Evolutionary conservation across 1,140 invertebrate genomes (phyloP).

Genomic region (Trichoplusia ni): DNA sequence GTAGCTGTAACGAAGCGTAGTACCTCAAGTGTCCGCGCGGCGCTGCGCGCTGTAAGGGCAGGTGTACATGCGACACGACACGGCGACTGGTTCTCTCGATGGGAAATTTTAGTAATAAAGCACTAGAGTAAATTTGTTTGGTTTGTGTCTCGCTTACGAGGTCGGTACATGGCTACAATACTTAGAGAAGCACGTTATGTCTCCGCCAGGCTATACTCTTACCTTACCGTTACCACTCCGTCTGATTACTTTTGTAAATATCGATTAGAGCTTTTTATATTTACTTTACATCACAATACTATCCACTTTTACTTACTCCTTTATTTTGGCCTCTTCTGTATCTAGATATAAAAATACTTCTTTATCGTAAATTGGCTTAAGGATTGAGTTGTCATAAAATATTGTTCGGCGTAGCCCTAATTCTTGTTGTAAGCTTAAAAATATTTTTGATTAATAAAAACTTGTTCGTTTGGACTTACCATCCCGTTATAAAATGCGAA

Average conservation of each 20-base stretch:
- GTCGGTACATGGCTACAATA: constrained; percentile 32
- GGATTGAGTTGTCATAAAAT: constrained; percentile 58
- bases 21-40: no score
- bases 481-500: constrained; percentile 44
- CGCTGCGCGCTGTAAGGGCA: background rate
- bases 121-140: constrained; percentile 33
- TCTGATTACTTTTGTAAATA: constrained; percentile 66
- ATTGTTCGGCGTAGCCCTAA: constrained; percentile 62
- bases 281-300: constrained; percentile 55
- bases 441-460: constrained; percentile 23
- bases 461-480: constrained; percentile 28
- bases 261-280: constrained; percentile 49
- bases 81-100: constrained; percentile 48
- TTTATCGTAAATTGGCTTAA: constrained; percentile 58
- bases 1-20: constrained; percentile 47
- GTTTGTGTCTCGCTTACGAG: constrained; percentile 32
- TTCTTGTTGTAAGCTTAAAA: constrained; percentile 49
- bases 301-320: background rate
- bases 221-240: constrained; percentile 55
- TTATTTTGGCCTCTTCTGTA: constrained; percentile 60
- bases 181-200: background rate
- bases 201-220: constrained; percentile 11
- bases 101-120: constrained; percentile 54
- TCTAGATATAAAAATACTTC: constrained; percentile 48
- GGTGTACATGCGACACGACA: constrained; percentile 41